Evolutionary conservation across 2,888 invertebrate genomes (phyloP).

Genomic region (Drosophila falleni): DNA sequence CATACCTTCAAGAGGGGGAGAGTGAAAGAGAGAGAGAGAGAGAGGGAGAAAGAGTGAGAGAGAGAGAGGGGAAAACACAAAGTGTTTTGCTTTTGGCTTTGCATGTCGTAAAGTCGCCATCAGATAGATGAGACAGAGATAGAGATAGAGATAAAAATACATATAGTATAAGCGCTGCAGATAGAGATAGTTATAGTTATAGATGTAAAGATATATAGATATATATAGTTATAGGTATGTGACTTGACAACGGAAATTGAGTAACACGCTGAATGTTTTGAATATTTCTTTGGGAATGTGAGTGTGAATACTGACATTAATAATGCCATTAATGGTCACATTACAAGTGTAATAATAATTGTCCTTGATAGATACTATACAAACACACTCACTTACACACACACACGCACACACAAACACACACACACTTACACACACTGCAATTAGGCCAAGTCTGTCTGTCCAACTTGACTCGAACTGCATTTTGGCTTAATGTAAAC

Average conservation of each 20-base stretch:
- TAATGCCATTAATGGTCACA: constrained; percentile 75
- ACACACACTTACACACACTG: constrained; percentile 23
- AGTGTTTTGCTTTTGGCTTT: constrained; percentile 72
- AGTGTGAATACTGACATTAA: constrained; percentile 56
- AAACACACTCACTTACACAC: constrained; percentile 22
- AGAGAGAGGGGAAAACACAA: constrained; percentile 27
- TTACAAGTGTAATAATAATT: constrained; percentile 81
- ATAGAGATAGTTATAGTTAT: too few species aligned
- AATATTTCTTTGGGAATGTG: constrained; percentile 24
- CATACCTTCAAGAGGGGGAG: constrained; percentile 3
- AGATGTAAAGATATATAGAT: background rate
- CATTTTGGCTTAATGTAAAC: constrained; percentile 78
- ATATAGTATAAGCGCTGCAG: too few species aligned
- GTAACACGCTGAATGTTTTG: constrained; percentile 53
- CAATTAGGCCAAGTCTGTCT: constrained; percentile 66
- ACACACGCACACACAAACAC: constrained; percentile 19
- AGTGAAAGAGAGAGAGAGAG: background rate
- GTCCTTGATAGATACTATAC: constrained; percentile 67
- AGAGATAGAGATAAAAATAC: background rate
- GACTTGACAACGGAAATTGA: constrained; percentile 64
- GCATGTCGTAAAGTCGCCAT: constrained; percentile 78
- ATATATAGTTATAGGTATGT: constrained; percentile 26
- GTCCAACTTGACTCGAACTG: constrained; percentile 45
- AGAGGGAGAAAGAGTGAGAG: constrained; percentile 8
- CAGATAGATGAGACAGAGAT: constrained; percentile 34